phyloP scores from a whole-genome alignment of 2,113 vertebrate genomes.

The Gorsachius goisagi region DNA sequence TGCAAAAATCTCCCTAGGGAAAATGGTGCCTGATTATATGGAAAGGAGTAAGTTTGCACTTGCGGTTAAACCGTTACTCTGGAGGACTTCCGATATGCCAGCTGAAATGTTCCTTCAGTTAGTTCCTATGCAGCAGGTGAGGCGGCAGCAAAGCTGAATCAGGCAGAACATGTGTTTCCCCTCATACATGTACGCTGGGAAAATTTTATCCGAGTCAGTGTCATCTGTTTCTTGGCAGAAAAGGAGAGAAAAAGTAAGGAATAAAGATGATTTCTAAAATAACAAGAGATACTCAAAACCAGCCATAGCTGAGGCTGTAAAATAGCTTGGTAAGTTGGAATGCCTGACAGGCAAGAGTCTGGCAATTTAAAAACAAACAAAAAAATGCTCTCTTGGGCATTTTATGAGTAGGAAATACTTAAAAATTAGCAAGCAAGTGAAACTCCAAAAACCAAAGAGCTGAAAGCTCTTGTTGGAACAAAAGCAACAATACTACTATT shows the following conservation, averaged over 20 bases:
- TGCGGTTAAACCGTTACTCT: neutral
- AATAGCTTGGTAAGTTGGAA: neutral
- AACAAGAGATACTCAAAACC: neutral
- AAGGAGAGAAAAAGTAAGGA: neutral
- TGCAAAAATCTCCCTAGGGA: neutral
- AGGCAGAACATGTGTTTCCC: neutral
- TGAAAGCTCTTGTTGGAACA: neutral
- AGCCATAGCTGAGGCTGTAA: neutral
- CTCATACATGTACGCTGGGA: neutral
- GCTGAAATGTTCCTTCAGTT: neutral
- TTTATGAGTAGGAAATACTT: neutral
- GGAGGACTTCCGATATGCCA: neutral
- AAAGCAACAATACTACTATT: neutral
- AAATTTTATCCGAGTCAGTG: neutral
- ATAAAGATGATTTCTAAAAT: neutral
- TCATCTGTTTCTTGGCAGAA: neutral
- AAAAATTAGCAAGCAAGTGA: neutral
- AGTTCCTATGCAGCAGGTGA: neutral
- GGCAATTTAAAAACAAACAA: neutral
- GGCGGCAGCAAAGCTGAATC: neutral
- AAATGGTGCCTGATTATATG: accelerated
- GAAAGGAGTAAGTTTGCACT: neutral
- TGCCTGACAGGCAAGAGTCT: neutral
- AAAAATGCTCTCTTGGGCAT: neutral
- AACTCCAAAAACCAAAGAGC: neutral